Base-by-base conservation (phyloP, 2,797 vertebrate species). In the Sparus aurata region DNA sequence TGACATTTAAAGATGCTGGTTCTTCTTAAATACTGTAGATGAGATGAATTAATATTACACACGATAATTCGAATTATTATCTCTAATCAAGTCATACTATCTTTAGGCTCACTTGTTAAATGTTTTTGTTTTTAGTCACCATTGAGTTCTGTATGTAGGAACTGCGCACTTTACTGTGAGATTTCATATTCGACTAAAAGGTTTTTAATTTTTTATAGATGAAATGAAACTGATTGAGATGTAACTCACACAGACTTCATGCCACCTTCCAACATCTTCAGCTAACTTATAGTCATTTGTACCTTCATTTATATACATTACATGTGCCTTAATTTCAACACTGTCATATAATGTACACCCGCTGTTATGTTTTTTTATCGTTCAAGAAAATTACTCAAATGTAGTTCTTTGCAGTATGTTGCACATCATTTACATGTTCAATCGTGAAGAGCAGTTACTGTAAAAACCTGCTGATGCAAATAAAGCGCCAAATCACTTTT, bases 401-500 rank as follows among this genome's bases (percentile, higher is more conserved):
- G 11, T n/a, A 20, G 38, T 34, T 67, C 6, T 43, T 23, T 23
- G 15, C n/a, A 47, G 12, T 55, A 4, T n/a, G 27, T 58, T 55
- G 75, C 38, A 50, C 45, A 15, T 70, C 18, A 60, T 13, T 47
- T 10, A 53, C 27, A 27, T n/a, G 17, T 59, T 54, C 0, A 0
- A 45, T 63, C 12, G 61, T 58, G 5, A 73, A 23, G 49, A 71
- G 67, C 55, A 20, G 1, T 55, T 30, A 13, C 10, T 90, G 64
- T 77, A 83, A 85, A 86, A 86, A 79, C 17, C 67, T 80, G 80
- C 72, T 78, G 71, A 73, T 47, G 73, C 65, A 80, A 83, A 78
- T 61, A 93, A 89, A 78, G 88, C 87, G 90, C 6, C 1, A 4
- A 85, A 77, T 86, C 63, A 71, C 25, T 47, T 77, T 78, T 80